A percentile compares a stretch with the other conserved stretches of the same genome.
Conservation (phyloP, 2,113 vertebrate genomes). For the Pica pica region DNA sequence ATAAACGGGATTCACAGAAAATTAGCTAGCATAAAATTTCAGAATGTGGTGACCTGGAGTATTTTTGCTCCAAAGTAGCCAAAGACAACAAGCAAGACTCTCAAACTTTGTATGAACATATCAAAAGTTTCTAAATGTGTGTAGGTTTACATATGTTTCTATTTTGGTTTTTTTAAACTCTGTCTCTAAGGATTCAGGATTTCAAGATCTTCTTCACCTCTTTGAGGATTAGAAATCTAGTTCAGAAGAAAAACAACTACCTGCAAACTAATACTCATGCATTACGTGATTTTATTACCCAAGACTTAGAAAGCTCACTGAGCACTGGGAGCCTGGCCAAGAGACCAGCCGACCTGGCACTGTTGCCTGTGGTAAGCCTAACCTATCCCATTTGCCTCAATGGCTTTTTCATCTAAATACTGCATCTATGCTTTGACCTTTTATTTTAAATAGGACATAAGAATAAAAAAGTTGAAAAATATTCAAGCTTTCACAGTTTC, state of each 20-base stretch:
- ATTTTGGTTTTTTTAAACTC: neutral
- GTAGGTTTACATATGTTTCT: neutral
- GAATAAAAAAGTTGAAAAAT: neutral
- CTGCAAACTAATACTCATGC: neutral
- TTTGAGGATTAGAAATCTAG: neutral
- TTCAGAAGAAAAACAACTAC: neutral
- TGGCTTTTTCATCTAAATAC: neutral
- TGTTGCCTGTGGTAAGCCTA: neutral
- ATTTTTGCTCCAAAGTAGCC: neutral
- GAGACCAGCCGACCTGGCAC: neutral
- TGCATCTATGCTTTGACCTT: neutral
- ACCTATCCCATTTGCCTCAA: neutral
- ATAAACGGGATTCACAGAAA: neutral
- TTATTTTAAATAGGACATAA: neutral
- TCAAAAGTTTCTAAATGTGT: neutral
- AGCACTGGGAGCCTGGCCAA: neutral
- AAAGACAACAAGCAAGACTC: neutral
- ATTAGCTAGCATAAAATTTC: neutral
- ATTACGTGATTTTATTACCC: neutral
- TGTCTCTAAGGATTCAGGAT: neutral
- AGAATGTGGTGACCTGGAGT: neutral
- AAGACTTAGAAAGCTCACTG: neutral
- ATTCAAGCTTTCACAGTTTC: neutral
- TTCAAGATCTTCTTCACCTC: neutral
- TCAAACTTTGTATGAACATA: neutral